Percentiles rank a stretch among this genome's conserved stretches.
Evolutionary conservation across 2,888 invertebrate species (phyloP).

Genomic region (Drosophila infuscata): DNA sequence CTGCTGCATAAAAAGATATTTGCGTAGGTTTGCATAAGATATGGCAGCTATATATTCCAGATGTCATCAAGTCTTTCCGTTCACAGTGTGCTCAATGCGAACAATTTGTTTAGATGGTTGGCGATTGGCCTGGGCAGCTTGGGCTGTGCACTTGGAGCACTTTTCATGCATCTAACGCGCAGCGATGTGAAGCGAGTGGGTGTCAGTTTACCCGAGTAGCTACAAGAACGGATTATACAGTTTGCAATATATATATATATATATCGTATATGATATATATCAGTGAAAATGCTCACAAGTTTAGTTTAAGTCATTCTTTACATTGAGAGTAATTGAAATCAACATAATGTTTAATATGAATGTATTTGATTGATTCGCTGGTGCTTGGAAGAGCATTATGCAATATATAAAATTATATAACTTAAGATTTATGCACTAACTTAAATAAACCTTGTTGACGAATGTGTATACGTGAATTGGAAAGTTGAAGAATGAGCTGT

Average conservation of each 20-base stretch:
- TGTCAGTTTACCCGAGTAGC: not conserved
- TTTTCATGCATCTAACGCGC: constrained; percentile 42
- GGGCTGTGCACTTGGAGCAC: constrained; percentile 44
- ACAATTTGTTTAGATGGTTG: constrained; percentile 63
- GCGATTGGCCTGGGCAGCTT: constrained; percentile 54
- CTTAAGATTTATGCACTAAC: constrained; percentile 27
- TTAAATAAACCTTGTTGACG: constrained; percentile 24
- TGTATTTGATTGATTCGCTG: constrained; percentile 25
- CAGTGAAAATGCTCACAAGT: not conserved
- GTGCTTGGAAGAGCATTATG: constrained; percentile 30
- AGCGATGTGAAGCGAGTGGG: constrained; percentile 45
- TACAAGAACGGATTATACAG: not conserved
- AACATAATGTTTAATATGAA: constrained; percentile 4
- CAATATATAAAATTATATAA: constrained; percentile 18
- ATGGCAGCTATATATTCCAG: not conserved
- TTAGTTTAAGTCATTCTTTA: not conserved
- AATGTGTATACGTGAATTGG: constrained; percentile 31
- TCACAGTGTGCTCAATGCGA: constrained; percentile 56
- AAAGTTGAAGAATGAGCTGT: constrained; percentile 1
- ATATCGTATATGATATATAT: not conserved
- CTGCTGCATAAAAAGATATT: constrained; percentile 66
- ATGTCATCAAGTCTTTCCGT: not conserved
- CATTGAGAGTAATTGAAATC: not conserved
- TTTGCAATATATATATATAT: not conserved
- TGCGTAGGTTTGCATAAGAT: constrained; percentile 43